Percentiles rank a stretch among this genome's conserved stretches.
Conservation (phyloP, 2,113 vertebrate species). For the Eulemur macaco region DNA sequence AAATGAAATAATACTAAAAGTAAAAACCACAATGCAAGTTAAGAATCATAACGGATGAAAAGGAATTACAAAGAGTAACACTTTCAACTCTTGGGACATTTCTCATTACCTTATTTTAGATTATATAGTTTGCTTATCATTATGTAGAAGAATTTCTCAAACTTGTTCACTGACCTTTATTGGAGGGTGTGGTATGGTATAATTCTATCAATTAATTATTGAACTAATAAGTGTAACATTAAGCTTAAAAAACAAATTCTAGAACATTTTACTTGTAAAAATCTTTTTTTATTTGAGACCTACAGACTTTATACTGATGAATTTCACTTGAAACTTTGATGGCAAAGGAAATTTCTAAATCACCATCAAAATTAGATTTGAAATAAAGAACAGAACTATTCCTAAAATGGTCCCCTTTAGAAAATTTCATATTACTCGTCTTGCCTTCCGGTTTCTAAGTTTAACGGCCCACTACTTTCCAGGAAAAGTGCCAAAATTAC, state of each 20-base stretch:
- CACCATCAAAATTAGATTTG: neutral
- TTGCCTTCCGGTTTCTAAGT: neutral
- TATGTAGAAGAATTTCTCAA: neutral
- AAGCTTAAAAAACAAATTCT: neutral
- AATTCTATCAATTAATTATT: neutral
- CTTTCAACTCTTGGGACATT: neutral
- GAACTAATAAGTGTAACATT: neutral
- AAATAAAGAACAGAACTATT: conserved; percentile 21
- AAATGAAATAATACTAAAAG: neutral
- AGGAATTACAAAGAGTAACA: neutral
- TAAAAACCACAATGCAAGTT: neutral
- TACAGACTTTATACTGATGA: neutral
- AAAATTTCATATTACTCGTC: neutral
- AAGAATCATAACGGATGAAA: conserved; percentile 29
- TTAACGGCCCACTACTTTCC: neutral
- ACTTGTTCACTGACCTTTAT: neutral
- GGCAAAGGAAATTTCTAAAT: neutral
- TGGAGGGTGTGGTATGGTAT: neutral
- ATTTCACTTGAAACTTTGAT: neutral
- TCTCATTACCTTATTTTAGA: neutral
- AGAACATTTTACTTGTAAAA: conserved; percentile 25
- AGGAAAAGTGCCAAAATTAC: neutral
- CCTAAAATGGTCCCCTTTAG: neutral
- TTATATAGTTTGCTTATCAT: neutral
- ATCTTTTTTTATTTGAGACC: conserved; percentile 17